Evolutionary conservation across 1,140 invertebrate genomes (phyloP).

Genomic region (Ceratosolen fusciceps): DNA sequence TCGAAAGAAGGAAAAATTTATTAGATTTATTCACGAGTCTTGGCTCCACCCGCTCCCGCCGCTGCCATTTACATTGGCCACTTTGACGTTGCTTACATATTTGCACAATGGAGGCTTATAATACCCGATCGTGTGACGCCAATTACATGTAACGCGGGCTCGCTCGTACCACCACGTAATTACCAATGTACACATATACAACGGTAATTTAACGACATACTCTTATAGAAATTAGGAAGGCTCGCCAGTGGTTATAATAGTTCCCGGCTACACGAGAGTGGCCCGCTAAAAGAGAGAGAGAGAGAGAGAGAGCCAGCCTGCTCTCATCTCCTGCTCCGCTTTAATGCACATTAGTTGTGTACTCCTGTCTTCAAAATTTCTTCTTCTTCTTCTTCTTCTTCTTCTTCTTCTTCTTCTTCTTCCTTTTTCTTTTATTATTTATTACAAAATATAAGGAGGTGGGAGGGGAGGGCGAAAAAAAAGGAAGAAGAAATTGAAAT

Average conservation of each 20-base stretch:
- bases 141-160: constrained; percentile 42
- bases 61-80: not conserved
- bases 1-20: too few species aligned
- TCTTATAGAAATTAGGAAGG: constrained; percentile 20
- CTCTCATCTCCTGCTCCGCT: not conserved
- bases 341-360: not conserved
- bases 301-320: not conserved
- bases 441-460: too few species aligned
- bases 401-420: too few species aligned
- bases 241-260: not conserved
- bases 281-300: not conserved
- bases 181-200: constrained; percentile 41
- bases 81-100: constrained; percentile 4
- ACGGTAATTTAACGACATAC: constrained; percentile 26
- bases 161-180: constrained; percentile 41
- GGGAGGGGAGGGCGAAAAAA: too few species aligned
- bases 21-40: not conserved
- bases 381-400: not conserved
- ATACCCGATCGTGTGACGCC: constrained; percentile 2
- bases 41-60: too few species aligned
- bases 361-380: not conserved
- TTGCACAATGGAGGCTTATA: constrained; percentile 34
- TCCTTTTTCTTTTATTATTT: too few species aligned
- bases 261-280: not conserved
- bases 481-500: too few species aligned